These are phyloP conservation scores for Darevskia nairensis DNA, from an alignment of 2,797 vertebrate genomes.

Conservation along the genomic window DNA sequence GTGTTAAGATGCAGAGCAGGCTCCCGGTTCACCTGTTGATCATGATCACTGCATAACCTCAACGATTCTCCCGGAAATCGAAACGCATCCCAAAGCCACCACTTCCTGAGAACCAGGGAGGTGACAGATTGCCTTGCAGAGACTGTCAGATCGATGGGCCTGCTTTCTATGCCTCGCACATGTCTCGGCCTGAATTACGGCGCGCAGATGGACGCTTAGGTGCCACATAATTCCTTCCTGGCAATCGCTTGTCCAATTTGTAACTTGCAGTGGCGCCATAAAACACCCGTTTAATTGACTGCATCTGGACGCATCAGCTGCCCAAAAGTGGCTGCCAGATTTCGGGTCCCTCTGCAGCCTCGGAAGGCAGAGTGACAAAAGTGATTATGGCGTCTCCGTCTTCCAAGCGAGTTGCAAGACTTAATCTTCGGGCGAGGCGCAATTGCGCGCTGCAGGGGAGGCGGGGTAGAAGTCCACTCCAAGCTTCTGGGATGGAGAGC, in stretches of 20 bases:
- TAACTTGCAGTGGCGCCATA: accelerated
- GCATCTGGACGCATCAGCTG: neutral
- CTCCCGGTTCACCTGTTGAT: neutral
- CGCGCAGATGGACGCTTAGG: constrained; percentile 12
- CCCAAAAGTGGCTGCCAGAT: accelerated
- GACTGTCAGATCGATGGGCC: neutral
- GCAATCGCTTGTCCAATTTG: neutral
- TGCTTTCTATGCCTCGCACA: neutral
- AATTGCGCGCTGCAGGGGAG: accelerated
- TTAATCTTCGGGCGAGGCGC: accelerated
- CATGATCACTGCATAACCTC: neutral
- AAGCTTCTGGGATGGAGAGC: too few species aligned
- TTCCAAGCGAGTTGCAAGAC: neutral
- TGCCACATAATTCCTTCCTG: neutral
- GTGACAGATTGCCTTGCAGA: neutral
- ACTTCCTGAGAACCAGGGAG: neutral
- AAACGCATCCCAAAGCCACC: accelerated
- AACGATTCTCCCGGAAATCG: neutral
- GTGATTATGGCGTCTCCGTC: neutral
- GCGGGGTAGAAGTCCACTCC: too few species aligned
- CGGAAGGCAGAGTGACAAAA: accelerated
- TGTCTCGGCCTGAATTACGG: neutral
- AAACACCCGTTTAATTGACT: neutral
- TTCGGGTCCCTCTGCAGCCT: accelerated
- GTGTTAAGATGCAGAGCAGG: neutral